Percentiles rank a stretch among this genome's conserved stretches.
These are phyloP conservation scores for Ichneumoninae sp. DNA, from an alignment of 2,888 invertebrate species.

Conservation along the genomic window DNA sequence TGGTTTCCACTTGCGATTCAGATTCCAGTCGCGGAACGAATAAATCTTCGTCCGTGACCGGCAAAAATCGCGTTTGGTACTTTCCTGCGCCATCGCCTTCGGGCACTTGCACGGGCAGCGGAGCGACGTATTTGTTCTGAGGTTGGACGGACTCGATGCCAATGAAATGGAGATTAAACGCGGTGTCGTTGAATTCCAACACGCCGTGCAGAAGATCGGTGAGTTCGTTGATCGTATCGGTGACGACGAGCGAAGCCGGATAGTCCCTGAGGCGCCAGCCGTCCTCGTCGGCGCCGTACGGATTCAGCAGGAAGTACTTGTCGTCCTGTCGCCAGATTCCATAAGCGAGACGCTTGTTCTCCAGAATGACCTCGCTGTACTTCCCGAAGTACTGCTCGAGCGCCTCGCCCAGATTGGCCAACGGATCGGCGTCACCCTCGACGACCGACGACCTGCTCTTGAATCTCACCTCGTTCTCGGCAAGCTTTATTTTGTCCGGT, in stretches of 20 bases:
- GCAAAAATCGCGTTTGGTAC: constrained; percentile 76
- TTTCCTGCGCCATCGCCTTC: constrained; percentile 64
- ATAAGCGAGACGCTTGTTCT: constrained; percentile 78
- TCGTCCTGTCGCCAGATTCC: constrained; percentile 75
- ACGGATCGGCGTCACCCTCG: constrained; percentile 76
- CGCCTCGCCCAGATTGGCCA: constrained; percentile 80
- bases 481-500: constrained; percentile 74
- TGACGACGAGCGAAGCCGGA: constrained; percentile 75
- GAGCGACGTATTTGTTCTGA: constrained; percentile 68
- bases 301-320: constrained; percentile 78
- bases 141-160: constrained; percentile 74
- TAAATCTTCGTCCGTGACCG: constrained; percentile 78
- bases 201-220: constrained; percentile 75
- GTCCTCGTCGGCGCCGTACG: constrained; percentile 79
- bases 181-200: constrained; percentile 77
- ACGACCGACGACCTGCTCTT: constrained; percentile 71
- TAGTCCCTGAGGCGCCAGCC: constrained; percentile 76
- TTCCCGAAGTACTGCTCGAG: constrained; percentile 77
- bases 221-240: constrained; percentile 75
- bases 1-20: constrained; percentile 15
- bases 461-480: constrained; percentile 71
- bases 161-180: constrained; percentile 76
- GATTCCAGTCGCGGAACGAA: constrained; percentile 50
- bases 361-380: constrained; percentile 76
- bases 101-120: constrained; percentile 63